These are phyloP conservation scores for Geopemphigus sp. DNA, from an alignment of 1,140 invertebrate species.

Conservation along the genomic window DNA sequence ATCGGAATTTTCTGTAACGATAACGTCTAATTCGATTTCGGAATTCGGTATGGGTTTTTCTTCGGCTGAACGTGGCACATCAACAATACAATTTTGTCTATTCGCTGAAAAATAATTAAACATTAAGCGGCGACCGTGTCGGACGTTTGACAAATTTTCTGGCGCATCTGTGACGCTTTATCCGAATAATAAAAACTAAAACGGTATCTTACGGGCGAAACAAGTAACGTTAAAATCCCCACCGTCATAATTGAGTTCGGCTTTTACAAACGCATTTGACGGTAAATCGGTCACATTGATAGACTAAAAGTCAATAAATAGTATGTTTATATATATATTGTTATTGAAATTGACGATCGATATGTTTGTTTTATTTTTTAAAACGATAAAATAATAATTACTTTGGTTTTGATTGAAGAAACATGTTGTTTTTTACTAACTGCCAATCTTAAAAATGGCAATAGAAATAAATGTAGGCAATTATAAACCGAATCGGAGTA, in stretches of 20 bases:
- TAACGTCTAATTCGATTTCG: not conserved
- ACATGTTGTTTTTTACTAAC: not conserved
- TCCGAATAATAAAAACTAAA: no score
- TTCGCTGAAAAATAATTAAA: no score
- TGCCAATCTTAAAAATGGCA: constrained; percentile 20
- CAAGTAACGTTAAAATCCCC: not conserved
- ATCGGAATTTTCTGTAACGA: constrained; percentile 18
- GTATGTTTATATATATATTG: no score
- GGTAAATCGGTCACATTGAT: not conserved
- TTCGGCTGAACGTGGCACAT: not conserved
- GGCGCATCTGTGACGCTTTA: no score
- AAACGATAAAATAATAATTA: not conserved
- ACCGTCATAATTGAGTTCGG: not conserved
- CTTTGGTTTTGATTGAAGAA: constrained; percentile 19
- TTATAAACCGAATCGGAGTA: not conserved
- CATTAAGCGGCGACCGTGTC: no score
- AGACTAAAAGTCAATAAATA: constrained; percentile 2
- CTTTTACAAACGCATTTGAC: not conserved
- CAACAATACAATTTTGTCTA: not conserved
- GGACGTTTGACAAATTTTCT: no score
- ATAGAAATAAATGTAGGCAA: constrained; percentile 11
- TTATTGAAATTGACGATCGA: not conserved
- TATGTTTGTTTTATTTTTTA: no score
- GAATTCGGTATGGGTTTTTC: no score
- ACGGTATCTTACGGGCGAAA: not conserved